A percentile compares a stretch with the other conserved stretches of the same genome.
phyloP scores from a whole-genome alignment of 2,113 vertebrate genomes.

The Todiramphus chloris region DNA sequence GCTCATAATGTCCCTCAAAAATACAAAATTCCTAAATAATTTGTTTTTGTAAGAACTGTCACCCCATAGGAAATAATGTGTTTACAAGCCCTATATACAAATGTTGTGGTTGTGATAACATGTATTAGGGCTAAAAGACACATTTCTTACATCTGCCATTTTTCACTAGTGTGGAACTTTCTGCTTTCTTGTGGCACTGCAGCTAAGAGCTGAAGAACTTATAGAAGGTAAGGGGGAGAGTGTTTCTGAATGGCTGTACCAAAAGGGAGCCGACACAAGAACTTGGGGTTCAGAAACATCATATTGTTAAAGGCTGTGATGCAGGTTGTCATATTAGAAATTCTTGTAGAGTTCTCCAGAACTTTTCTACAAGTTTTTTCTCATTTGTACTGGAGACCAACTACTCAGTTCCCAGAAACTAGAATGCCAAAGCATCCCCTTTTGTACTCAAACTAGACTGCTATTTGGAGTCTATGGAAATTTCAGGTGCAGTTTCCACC shows the following conservation, averaged over 20 bases:
- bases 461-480: background rate
- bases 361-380: background rate
- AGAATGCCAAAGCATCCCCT: background rate
- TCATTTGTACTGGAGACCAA: background rate
- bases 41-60: background rate
- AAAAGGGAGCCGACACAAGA: background rate
- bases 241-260: background rate
- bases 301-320: background rate
- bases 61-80: rapidly evolving
- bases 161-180: background rate
- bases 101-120: background rate
- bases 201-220: background rate
- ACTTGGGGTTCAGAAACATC: background rate
- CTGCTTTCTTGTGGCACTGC: background rate
- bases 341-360: background rate
- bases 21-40: background rate
- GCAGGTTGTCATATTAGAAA: background rate
- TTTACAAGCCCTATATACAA: background rate
- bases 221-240: background rate
- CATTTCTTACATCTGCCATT: background rate
- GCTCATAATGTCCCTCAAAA: background rate
- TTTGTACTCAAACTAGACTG: background rate
- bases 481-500: background rate
- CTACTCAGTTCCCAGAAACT: background rate
- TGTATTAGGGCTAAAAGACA: background rate